Evolutionary conservation across 2,113 vertebrate genomes (phyloP), one percentile per base, ranked within the genome.

Genomic region (Phoxinus phoxinus): DNA sequence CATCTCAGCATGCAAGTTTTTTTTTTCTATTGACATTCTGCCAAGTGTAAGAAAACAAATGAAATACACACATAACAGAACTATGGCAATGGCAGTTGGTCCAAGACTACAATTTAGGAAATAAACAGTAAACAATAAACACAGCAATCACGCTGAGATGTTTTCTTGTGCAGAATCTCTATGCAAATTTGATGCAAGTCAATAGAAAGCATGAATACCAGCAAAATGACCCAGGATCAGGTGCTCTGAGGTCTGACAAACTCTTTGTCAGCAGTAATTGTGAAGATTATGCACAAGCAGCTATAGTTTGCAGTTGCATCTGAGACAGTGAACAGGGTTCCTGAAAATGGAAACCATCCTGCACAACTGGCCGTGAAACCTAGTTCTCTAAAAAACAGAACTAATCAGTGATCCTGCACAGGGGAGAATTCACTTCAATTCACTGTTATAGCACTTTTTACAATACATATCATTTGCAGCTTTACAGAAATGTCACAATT

Each of bases 241-340:
- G 32, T 41, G 30, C 48, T 71, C 63, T 12, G 19, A 71, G 44
- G 6, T 56, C 48, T 73, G 27, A 51, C 61, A 82, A 79, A 41
- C 32, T 35, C 76, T 37, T 37, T 73, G 81, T 83, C 65, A 83
- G 81, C 81, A 83, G 32, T 72, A 58, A 72, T 56, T 83, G 30
- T 58, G 67, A 58, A 83, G 56, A 83, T 72, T 23, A 56, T 83
- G 30, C 65, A 73, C 67, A 73, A 58, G 81, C 81, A 72, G 81
- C 46, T 58, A 41, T 41, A 53, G 6, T 56, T 56, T 53, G 23
- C 41, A 67, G 41, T 46, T 81, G 27, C 46, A 69, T 67, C 63
- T 69, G 44, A 81, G 46, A 81, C 61, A 23, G 37, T 23, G 61
- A 25, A 58, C 32, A 37, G 56, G 61, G 56, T 23, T 67, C n/a